phyloP scores from a whole-genome alignment of 2,113 vertebrate species.

The Elaphurus davidianus region DNA sequence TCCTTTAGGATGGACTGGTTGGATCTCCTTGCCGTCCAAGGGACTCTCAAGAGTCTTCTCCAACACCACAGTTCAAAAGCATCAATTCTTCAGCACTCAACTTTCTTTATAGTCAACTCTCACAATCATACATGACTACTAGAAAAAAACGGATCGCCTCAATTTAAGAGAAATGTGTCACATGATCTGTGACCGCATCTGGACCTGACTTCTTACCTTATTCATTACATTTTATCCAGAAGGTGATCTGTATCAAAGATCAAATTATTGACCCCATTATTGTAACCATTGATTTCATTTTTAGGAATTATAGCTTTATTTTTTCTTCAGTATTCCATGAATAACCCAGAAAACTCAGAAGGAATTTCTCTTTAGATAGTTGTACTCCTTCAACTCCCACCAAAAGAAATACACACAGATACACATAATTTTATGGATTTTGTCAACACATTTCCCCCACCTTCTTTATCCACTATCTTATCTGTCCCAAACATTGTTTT shows the following conservation, averaged over 20 bases:
- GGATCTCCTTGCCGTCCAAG: not conserved
- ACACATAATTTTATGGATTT: not conserved
- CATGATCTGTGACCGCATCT: not conserved
- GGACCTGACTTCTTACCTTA: not conserved
- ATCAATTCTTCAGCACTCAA: accelerated
- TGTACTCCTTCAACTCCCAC: not conserved
- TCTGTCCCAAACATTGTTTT: not conserved
- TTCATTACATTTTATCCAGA: not conserved
- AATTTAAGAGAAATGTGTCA: not conserved
- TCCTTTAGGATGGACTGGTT: not conserved
- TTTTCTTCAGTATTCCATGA: not conserved
- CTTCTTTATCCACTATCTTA: not conserved
- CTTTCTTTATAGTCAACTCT: not conserved
- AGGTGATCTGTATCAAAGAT: not conserved
- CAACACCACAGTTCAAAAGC: not conserved
- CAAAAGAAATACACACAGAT: not conserved
- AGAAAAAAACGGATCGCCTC: not conserved
- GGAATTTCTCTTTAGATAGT: not conserved
- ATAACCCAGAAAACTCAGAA: not conserved
- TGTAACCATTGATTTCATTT: not conserved
- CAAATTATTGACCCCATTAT: not conserved
- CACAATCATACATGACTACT: not conserved
- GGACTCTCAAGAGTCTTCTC: not conserved
- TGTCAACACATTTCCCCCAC: not conserved
- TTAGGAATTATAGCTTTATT: not conserved